Base-by-base conservation (phyloP, 2,888 invertebrate species). In the Xestoiulus laeticollis region DNA sequence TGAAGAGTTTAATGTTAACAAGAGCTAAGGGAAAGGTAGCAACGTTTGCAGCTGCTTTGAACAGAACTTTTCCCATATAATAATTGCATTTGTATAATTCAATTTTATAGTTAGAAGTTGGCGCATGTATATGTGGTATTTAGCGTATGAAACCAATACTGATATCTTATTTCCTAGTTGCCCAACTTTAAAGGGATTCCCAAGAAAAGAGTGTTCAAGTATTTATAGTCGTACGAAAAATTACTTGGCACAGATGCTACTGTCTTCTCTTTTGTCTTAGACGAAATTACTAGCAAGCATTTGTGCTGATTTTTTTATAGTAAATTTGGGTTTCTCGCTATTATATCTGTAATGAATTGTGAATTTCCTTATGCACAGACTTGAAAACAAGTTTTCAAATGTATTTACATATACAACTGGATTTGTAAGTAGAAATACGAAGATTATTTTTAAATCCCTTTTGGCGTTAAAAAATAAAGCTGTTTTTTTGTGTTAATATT, bases 181-280 rank as follows among this genome's bases (percentile, higher is more conserved):
- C 59, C 59, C 59, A 68, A 22, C 59, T 68, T 68, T 10, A 68
- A 68, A 22, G 59, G 59, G 59, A 22, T 68, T 68, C 10, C 38
- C 38, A 38, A 38, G 38, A 38, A 38, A 38, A 38, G 38, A 38
- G 38, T 38, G 38, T 38, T 38, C n/a, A 68, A 22, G 59, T 68
- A 68, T 68, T 68, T 19, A 68, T 68, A n/a, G 8, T 68, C 38
- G 59, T 8, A 12, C 8, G 59, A 68, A 68, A 68, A 68, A 68
- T 19, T 19, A 22, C 59, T 68, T 68, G 59, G 59, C 59, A 22
- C 22, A 68, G 8, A 68, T 22, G 59, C 59, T 68, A 22, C 59
- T 68, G 59, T 12, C 22, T 19, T 68, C 22, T 68, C 59, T 68
- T 68, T 68, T 68, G 59, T 68, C 59, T 68, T 68, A 68, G 59